phyloP scores from a whole-genome alignment of 30 jellyfish, hydroid and myxozoan species.

The Turritopsis rubra region DNA sequence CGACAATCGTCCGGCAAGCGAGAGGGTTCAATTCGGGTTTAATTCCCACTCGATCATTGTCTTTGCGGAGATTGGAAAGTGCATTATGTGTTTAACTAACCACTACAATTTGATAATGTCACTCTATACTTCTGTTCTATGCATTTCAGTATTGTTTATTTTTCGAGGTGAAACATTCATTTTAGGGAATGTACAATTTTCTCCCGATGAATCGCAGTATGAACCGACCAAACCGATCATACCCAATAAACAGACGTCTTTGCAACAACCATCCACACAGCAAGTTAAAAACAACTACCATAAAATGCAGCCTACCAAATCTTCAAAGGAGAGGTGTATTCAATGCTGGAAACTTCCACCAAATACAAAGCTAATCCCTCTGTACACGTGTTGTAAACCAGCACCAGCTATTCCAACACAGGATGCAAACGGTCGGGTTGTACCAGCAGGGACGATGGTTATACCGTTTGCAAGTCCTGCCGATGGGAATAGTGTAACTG shows the following conservation, averaged over 20 bases:
- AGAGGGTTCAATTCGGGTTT: no score
- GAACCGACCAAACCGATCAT: not conserved
- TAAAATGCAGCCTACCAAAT: not conserved
- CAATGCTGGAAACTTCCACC: not conserved
- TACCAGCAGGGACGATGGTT: not conserved
- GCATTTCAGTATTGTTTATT: no score
- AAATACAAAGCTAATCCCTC: not conserved
- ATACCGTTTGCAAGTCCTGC: not conserved
- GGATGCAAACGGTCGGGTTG: not conserved
- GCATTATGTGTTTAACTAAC: no score
- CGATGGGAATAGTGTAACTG: not conserved
- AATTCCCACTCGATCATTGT: no score
- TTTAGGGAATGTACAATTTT: not conserved
- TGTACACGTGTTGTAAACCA: not conserved
- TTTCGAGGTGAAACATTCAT: no score
- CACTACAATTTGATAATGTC: no score
- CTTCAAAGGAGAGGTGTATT: not conserved
- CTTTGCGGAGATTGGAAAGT: no score
- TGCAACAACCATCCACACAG: not conserved
- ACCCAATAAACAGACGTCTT: not conserved
- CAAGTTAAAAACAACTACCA: not conserved
- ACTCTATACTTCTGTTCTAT: no score
- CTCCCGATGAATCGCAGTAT: not conserved
- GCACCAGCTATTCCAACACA: not conserved
- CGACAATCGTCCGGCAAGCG: no score